A percentile compares a stretch with the other conserved stretches of the same genome.
Evolutionary conservation across 2,888 invertebrate genomes (phyloP).

Genomic region (Monoplex corrugatus): DNA sequence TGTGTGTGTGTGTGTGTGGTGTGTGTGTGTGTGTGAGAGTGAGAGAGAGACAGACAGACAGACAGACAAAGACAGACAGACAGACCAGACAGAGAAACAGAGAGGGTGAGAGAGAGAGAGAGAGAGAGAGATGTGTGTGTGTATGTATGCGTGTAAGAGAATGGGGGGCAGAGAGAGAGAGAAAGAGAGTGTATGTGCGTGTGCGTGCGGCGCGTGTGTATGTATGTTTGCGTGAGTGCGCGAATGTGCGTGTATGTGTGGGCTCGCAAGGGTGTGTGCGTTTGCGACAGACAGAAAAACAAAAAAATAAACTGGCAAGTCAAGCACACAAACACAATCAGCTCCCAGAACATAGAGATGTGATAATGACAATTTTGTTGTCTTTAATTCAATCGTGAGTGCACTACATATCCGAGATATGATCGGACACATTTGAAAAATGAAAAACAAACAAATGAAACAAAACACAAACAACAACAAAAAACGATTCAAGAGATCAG

Average conservation of each 20-base stretch:
- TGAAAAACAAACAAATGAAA: background rate
- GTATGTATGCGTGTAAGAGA: background rate
- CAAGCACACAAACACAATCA: background rate
- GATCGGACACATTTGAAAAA: constrained; percentile 8
- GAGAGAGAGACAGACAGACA: constrained; percentile 23
- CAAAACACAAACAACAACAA: background rate
- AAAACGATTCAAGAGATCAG: background rate
- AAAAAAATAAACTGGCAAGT: background rate
- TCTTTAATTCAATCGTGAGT: constrained; percentile 39
- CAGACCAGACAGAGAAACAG: background rate
- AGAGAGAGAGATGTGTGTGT: background rate
- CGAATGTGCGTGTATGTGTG: too few relatives aligned
- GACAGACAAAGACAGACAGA: constrained; percentile 1
- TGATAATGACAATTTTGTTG: background rate
- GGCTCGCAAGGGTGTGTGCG: background rate
- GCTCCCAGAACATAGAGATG: too few relatives aligned
- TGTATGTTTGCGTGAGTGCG: background rate
- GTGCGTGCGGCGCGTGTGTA: too few relatives aligned
- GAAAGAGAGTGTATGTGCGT: background rate
- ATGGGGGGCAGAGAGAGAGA: constrained; percentile 5
- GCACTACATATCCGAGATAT: constrained; percentile 26
- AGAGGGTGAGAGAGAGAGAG: too few relatives aligned
- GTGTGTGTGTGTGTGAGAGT: too few relatives aligned
- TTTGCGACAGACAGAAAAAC: background rate
- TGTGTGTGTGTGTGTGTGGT: background rate